Evolutionary conservation across 2,888 invertebrate species (phyloP), one percentile per base, ranked within the genome.

Genomic region (Abrostola tripartita): DNA sequence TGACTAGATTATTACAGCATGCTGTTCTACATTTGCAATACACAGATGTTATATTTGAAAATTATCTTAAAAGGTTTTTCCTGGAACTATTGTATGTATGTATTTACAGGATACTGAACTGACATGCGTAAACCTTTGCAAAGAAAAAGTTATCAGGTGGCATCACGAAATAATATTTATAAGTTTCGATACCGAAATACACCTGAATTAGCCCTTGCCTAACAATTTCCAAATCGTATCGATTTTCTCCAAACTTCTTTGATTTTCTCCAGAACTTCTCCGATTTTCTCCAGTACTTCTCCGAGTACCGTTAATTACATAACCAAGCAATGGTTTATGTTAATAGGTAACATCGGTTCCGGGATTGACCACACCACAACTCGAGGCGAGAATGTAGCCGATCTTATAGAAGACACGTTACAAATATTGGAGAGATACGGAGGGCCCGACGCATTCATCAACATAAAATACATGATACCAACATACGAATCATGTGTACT

Each of bases 391-490:
- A 99, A 98, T 91, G 95, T 98, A 9, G 98, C 98, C 0, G 99
- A 99, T 87, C 93, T 98, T 49, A 98, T 99, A 64, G 97, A 98
- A 88, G 98, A 99, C 85, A 99, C 99, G 0, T 94, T 99, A 58
- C 98, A 99, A 92, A 95, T 98, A 52, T 94, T 99, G 71, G 99
- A 99, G 90, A 95, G 96, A 81, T 97, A 98, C 85, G 99, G 99
- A 0, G 99, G 99, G 6, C 98, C 98, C 73, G 98, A 99, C 88
- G 99, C 99, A 1, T 99, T 98, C 88, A 99, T 99, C 81, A 99
- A 99, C 90, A 99, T 99, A 84, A 99, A 99, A 92, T 99, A 99
- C 90, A 98, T 99, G 96, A 96, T 99, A 78, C 99, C 99, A 0
- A 99, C 99, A 6, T 99, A 99, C 86, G 99, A 99, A 90, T 99